Percentiles rank a stretch among this genome's conserved stretches.
These are phyloP conservation scores for Parotia lawesii DNA, from an alignment of 2,113 vertebrate genomes.

Conservation along the genomic window DNA sequence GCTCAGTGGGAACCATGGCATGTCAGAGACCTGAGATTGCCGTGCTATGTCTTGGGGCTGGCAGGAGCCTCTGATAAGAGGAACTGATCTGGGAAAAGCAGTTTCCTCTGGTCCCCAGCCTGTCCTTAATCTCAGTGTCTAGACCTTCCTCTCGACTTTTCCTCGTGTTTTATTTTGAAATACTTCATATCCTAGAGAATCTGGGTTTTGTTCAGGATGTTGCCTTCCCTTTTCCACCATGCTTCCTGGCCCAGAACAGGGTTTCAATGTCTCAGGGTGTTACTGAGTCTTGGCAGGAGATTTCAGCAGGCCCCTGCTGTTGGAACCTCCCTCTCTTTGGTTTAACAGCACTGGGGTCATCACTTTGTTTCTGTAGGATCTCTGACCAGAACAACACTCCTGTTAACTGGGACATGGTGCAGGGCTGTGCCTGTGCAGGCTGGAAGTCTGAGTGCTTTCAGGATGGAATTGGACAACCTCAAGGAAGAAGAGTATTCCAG, in stretches of 20 bases:
- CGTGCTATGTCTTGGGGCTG: neutral
- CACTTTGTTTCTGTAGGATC: neutral
- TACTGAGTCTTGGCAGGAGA: neutral
- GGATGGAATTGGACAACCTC: neutral
- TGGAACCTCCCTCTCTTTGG: neutral
- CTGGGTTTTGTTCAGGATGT: neutral
- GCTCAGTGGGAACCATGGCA: accelerated
- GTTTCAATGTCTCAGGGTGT: neutral
- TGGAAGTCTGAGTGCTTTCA: neutral
- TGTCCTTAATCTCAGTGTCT: neutral
- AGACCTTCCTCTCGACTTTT: neutral
- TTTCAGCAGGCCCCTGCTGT: neutral
- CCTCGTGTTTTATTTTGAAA: neutral
- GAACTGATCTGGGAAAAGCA: neutral
- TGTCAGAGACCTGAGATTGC: neutral
- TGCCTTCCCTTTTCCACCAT: neutral
- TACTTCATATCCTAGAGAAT: neutral
- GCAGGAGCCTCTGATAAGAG: neutral
- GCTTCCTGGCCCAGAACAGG: neutral
- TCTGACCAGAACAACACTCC: neutral
- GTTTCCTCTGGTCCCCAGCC: neutral
- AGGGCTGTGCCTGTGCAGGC: neutral
- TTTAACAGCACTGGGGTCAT: neutral
- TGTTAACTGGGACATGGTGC: neutral
- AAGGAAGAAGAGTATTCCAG: neutral